Evolutionary conservation across 2,888 invertebrate species (phyloP), one percentile per base, ranked within the genome.

Genomic region (Zhuqinia jingwanae): DNA sequence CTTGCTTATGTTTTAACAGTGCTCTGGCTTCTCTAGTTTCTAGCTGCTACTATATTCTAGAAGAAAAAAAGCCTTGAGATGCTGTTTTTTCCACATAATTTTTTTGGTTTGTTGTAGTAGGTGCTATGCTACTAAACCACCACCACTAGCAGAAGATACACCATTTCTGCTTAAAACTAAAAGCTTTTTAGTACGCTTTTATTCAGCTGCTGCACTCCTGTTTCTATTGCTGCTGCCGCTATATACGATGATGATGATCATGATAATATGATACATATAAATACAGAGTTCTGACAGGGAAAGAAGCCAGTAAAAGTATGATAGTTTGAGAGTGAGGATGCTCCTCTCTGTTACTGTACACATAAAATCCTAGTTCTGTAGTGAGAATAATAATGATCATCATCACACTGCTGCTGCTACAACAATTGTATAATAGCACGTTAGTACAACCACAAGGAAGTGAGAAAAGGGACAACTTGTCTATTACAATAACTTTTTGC

Each of bases 261-360:
- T 70, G 75, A 53, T 56, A 53, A n/a, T 68, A 68, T 80, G 81
- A 81, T 81, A 70, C 73, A 81, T 77, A 77, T 81, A 81, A 81
- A 81, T 70, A 70, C 70, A 27, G 45, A 53, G 25, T 36, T 73
- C 70, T 63, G 77, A 53, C 60, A 53, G 25, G 53, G 20, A 82
- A 56, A 58, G 58, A 84, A 84, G 84, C 65, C 78, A 84, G 84
- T 84, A 65, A 77, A 84, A 84, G 47, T 84, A 76, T 77, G 84
- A 56, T 84, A 76, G 84, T 84, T 84, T 78, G 73, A n/a, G 73
- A 53, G 84, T 53, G 84, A 77, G 84, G 47, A 68, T 65, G 76
- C 60, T 80, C 36, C 45, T 70, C n/a, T 60, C 27, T 11, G 25
- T n/a, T 27, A 20, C 11, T 27, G 30, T 60, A n/a, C n/a, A n/a